Conservation (phyloP, 2,113 vertebrate genomes). For the Eulemur rufifrons region DNA sequence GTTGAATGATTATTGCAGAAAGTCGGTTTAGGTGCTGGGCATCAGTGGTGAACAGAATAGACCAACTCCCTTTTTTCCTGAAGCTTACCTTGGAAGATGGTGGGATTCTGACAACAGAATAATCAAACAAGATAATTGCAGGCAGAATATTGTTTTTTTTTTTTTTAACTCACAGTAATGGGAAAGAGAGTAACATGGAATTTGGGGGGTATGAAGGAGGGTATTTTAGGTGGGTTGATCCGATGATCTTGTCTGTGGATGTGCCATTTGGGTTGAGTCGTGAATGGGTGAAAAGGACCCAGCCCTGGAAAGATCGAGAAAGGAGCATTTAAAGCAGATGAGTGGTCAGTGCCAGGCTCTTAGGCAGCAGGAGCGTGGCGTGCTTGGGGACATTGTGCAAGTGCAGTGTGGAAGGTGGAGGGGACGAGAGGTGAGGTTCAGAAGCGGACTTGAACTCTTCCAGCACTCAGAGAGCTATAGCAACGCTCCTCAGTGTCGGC, state of each 20-base stretch:
- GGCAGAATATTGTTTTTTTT: too few species aligned
- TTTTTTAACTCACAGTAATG: not conserved
- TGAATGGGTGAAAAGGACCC: not conserved
- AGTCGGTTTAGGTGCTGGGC: not conserved
- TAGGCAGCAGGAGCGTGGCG: not conserved
- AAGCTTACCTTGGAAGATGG: not conserved
- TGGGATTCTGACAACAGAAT: not conserved
- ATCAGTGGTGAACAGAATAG: not conserved
- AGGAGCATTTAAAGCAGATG: not conserved
- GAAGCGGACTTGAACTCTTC: not conserved
- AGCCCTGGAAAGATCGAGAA: not conserved
- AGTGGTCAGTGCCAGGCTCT: not conserved
- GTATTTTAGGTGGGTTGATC: not conserved
- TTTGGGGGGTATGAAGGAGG: not conserved
- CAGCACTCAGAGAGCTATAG: not conserved
- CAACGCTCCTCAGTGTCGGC: not conserved
- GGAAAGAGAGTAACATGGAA: not conserved
- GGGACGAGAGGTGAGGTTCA: not conserved
- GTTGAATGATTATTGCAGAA: not conserved
- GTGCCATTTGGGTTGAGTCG: not conserved
- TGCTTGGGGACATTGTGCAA: accelerated
- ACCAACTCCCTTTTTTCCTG: not conserved
- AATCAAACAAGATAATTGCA: not conserved
- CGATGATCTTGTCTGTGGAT: not conserved
- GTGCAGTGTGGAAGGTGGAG: not conserved